Evolutionary conservation across 1,140 invertebrate genomes (phyloP), one percentile per base, ranked within the genome.

Genomic region (Nasonia vitripennis): DNA sequence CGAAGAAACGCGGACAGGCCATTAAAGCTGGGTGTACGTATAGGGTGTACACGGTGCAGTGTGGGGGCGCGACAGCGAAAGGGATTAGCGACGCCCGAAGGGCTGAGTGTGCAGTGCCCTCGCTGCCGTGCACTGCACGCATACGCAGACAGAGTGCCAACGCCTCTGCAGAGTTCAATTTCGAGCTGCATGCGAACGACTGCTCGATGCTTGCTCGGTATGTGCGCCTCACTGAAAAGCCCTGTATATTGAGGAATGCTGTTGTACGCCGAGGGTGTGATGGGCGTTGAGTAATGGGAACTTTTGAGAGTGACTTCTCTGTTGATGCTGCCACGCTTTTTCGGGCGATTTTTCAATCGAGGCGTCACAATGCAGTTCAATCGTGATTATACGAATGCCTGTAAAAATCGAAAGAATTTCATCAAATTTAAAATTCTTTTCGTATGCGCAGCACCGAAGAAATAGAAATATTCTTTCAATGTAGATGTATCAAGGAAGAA

Each of bases 11-110:
- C 70, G 70, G 70, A 34, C 70, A 71, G 70, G 27, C 70, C 67
- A 71, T 45, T 85, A 80, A 74, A 78, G 77, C 71, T 41, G 81
- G 55, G 55, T 62, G 55, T 20, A 62, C 6, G 48, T 51, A n/a
- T 62, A 62, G 17, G 12, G 14, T 23, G 5, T 68, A 20, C 9
- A 73, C 27, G 27, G 27, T 73, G 3, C 11, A 31, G 70, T 73
- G 27, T 20, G 34, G 34, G 70, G 70, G 70, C 27, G 70, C 70
- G 70, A 34, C 70, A 73, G 55, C 17, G 55, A 62, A 62, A 62
- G 55, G 55, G 70, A 73, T 73, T 31, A 34, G 70, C 70, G 70
- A 73, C 11, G 70, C 70, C 27, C 70, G 31, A 31, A 62, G 55
- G 55, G 55, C 55, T n/a, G 55, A 62, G 55, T 62, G 17, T n/a